Evolutionary conservation across 2,113 vertebrate genomes (phyloP), one percentile per base, ranked within the genome.

Genomic region (Oryzias celebensis): DNA sequence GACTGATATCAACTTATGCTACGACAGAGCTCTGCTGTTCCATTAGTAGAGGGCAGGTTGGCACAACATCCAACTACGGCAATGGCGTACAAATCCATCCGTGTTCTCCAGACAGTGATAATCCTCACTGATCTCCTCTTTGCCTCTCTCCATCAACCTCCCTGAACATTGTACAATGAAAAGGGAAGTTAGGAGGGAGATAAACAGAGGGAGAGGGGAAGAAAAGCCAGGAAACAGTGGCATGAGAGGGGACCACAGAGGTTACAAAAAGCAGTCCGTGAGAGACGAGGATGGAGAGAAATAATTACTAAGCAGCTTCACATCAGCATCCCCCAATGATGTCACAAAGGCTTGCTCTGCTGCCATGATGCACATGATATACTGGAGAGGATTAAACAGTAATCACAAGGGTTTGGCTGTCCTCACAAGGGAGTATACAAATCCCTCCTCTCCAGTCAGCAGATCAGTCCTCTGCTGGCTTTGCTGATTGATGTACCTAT

Each of bases 321-420:
- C 65, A 54, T 73, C 73, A 61, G 70, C 63, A 50, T 59, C 51
- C 65, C 52, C 69, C 14, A 18, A 56, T 79, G 71, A 80, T 74
- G 78, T 74, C 70, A 80, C 77, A 77, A 81, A 82, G 75, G 70
- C 84, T 78, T 66, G 52, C 71, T 55, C 71, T 15, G 64, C 78
- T 73, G 77, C 72, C 76, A 74, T 76, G 78, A 84, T 88, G 81
- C 82, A 86, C 86, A 87, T 85, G 88, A 90, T 88, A 86, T 85
- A 75, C 66, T 59, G 65, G 66, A 73, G 77, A 77, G 87, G 88
- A 90, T 90, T 88, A 90, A 52, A 73, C 78, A 55, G 78, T 88
- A 86, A 90, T 90, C 85, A 82, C 80, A 79, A 73, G 62, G 82
- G 86, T 73, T 87, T 86, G 85, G 76, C 85, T 68, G 78, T 75